phyloP scores from a whole-genome alignment of 2,113 vertebrate genomes.

The Scophthalmus maximus region DNA sequence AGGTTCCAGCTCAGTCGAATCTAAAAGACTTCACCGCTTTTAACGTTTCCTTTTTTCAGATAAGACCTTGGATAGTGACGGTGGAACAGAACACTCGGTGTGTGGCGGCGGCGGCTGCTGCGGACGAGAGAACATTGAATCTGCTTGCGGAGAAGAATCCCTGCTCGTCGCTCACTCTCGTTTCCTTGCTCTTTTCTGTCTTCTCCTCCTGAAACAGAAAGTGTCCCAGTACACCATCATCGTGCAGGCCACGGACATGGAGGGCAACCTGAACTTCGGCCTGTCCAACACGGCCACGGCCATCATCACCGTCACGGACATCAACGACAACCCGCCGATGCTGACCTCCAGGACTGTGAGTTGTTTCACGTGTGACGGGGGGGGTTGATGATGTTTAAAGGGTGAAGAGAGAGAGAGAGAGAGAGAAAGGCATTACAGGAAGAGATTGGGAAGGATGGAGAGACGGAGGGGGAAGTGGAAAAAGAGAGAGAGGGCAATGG shows the following conservation, averaged over 20 bases:
- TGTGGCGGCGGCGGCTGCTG: slow-evolving; percentile 27
- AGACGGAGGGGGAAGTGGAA: no score
- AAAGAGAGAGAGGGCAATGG: background rate
- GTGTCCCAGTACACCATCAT: slow-evolving; percentile 96
- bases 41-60: slow-evolving; percentile 57
- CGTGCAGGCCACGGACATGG: slow-evolving; percentile 96
- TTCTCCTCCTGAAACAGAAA: slow-evolving; percentile 83
- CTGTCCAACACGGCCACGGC: slow-evolving; percentile 96
- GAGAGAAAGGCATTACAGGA: slow-evolving; percentile 1
- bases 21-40: slow-evolving; percentile 62
- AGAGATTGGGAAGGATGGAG: background rate
- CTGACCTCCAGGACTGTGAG: slow-evolving; percentile 92
- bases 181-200: slow-evolving; percentile 24
- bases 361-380: slow-evolving; percentile 43
- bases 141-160: slow-evolving; percentile 46
- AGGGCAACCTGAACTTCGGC: slow-evolving; percentile 95
- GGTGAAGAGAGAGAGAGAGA: slow-evolving; percentile 10
- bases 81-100: slow-evolving; percentile 38
- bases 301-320: slow-evolving; percentile 91
- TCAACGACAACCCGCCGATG: slow-evolving; percentile 97
- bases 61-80: slow-evolving; percentile 38
- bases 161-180: background rate
- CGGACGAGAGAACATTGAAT: slow-evolving; percentile 16
- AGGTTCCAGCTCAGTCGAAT: slow-evolving; percentile 49
- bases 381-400: no score